Evolutionary conservation across 92 coral and sea anemone species (phyloP).

Genomic region (Phenganax marumi): DNA sequence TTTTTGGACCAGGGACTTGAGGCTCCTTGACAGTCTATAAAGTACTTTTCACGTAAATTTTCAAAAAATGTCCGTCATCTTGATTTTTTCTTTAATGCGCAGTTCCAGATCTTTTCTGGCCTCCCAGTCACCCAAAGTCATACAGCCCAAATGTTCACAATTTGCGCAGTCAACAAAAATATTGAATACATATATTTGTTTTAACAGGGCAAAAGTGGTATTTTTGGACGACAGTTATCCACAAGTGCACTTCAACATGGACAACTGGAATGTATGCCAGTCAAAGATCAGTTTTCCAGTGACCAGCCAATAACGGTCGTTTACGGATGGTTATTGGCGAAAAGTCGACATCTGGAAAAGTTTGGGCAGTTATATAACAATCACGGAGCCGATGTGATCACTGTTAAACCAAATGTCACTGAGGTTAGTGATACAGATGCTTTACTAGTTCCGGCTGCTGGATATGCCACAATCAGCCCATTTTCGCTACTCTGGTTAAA

Average conservation of each 20-base stretch:
- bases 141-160: too few species aligned
- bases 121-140: too few species aligned
- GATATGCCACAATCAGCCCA: not conserved
- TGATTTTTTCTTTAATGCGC: too few species aligned
- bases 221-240: slow-evolving; percentile 1
- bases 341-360: slow-evolving; percentile 86
- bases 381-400: slow-evolving; percentile 85
- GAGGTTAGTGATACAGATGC: slow-evolving; percentile 61
- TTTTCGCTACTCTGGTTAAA: not conserved
- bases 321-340: slow-evolving; percentile 92
- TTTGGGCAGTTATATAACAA: slow-evolving; percentile 81
- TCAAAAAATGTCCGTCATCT: too few species aligned
- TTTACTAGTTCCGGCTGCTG: not conserved
- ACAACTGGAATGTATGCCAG: slow-evolving; percentile 7
- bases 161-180: not conserved
- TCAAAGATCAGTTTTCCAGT: not conserved
- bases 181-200: not conserved
- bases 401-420: slow-evolving; percentile 74
- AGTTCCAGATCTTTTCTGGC: too few species aligned
- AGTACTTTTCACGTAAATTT: too few species aligned
- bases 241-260: slow-evolving; percentile 1
- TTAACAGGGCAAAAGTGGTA: not conserved
- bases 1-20: too few species aligned
- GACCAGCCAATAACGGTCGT: slow-evolving; percentile 70
- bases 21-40: too few species aligned